Base-by-base conservation (phyloP, 2,797 vertebrate species). In the Pristis pectinata region DNA sequence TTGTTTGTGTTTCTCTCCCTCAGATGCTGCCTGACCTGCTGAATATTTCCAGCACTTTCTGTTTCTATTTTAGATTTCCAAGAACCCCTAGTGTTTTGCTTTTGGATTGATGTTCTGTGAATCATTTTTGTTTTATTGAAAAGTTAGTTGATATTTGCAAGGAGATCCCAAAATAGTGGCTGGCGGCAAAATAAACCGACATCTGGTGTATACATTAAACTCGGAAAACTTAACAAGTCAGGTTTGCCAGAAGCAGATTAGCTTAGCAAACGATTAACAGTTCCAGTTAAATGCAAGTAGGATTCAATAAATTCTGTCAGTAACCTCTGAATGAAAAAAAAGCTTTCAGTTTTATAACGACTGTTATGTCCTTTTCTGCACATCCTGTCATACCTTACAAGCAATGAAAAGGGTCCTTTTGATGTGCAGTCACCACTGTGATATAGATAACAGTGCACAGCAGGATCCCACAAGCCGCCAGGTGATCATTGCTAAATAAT, bases 241-340 rank as follows among this genome's bases (percentile, higher is more conserved):
- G 19, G 34, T 91, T 37, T 91, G 87, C 87, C 59, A 67, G 34
- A 67, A 67, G 64, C 61, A 91, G 59, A 91, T 91, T 91, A 91
- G n/a, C 15, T 91, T 41, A 10, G 59, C 59, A 67, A 37, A 13
- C 11, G 22, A 91, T 91, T 91, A 91, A 67, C 61, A 91, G 59
- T 91, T 53, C 56, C 53, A 87, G 59, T 87, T 61, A 59, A 87
- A 87, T 67, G 59, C n/a, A 41, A 91, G 87, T 41, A 27, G 59
- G 59, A 67, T 9, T 64, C 61, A 91, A 41, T 67, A 67, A 67
- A 67, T 67, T 64, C 19, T 91, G 87, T 41, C 59, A 67, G 70
- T 72, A 72, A 72, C 19, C 24, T 17, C 34, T 13, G 76, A 77
- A 2, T 37, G 11, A n/a, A 77, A n/a, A n/a, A 11, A 17, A 77